A percentile compares a stretch with the other conserved stretches of the same genome.
phyloP scores from a whole-genome alignment of 2,888 invertebrate species.

The Liopterus haemorrhoidalis region DNA sequence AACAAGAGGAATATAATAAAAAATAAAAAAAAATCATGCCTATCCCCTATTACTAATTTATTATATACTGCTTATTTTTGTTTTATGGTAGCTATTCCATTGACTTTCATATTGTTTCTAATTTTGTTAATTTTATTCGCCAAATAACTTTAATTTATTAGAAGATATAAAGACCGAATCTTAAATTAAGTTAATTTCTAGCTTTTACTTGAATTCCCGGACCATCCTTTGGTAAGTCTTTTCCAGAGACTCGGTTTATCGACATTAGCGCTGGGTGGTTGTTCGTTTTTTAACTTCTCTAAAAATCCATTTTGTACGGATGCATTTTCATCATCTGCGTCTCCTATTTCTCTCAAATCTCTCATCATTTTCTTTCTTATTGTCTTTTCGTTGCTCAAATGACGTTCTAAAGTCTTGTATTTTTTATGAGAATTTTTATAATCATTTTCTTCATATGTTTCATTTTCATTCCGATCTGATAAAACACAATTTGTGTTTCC shows the following conservation, averaged over 20 bases:
- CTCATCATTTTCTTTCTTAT: slow-evolving; percentile 81
- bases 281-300: slow-evolving; percentile 46
- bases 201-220: slow-evolving; percentile 14
- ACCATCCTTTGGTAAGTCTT: slow-evolving; percentile 45
- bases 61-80: too few relatives aligned
- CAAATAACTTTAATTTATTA: too few relatives aligned
- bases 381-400: slow-evolving; percentile 82
- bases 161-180: too few relatives aligned
- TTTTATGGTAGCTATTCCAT: too few relatives aligned
- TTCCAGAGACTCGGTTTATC: slow-evolving; percentile 47
- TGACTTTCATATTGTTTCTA: too few relatives aligned
- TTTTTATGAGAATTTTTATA: slow-evolving; percentile 57
- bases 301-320: slow-evolving; percentile 41
- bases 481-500: slow-evolving; percentile 44
- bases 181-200: too few relatives aligned
- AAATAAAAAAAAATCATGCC: too few relatives aligned
- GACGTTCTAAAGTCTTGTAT: slow-evolving; percentile 69
- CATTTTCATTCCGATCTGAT: slow-evolving; percentile 45
- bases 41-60: too few relatives aligned
- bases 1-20: too few relatives aligned
- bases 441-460: background rate
- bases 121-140: too few relatives aligned
- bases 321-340: slow-evolving; percentile 38
- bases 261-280: slow-evolving; percentile 45
- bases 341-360: slow-evolving; percentile 62